Conservation (phyloP, 2,113 vertebrate genomes). For the Callipepla californica region DNA sequence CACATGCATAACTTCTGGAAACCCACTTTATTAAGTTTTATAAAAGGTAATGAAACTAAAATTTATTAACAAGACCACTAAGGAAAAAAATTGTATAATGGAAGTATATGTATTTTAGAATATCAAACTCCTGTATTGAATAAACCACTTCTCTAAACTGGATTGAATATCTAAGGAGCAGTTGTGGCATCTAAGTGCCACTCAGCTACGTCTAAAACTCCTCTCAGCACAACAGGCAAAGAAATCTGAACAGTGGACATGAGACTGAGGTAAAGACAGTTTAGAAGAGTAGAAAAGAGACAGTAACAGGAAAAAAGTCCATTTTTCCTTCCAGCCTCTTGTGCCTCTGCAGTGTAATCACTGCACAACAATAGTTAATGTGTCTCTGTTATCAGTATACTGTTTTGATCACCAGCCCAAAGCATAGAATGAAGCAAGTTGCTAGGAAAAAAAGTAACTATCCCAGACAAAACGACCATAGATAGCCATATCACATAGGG, state of each 20-base stretch:
- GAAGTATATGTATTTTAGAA: not conserved
- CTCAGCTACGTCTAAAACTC: not conserved
- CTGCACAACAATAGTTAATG: not conserved
- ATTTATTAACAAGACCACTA: not conserved
- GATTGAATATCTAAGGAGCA: not conserved
- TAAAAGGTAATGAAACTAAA: not conserved
- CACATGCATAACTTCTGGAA: not conserved
- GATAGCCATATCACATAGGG: not conserved
- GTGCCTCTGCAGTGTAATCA: not conserved
- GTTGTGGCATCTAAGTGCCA: not conserved
- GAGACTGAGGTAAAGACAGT: not conserved
- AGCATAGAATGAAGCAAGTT: not conserved
- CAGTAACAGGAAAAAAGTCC: not conserved
- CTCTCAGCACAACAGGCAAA: not conserved
- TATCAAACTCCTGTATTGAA: not conserved
- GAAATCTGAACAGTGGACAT: not conserved
- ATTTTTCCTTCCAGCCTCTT: not conserved
- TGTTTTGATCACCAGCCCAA: not conserved
- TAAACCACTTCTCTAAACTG: not conserved
- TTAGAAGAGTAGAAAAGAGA: not conserved
- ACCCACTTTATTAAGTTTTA: not conserved
- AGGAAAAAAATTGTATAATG: not conserved
- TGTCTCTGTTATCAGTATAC: not conserved
- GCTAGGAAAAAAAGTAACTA: not conserved
- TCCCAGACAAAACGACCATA: not conserved